Base-by-base conservation (phyloP, 1,140 invertebrate species). In the Pantala flavescens region DNA sequence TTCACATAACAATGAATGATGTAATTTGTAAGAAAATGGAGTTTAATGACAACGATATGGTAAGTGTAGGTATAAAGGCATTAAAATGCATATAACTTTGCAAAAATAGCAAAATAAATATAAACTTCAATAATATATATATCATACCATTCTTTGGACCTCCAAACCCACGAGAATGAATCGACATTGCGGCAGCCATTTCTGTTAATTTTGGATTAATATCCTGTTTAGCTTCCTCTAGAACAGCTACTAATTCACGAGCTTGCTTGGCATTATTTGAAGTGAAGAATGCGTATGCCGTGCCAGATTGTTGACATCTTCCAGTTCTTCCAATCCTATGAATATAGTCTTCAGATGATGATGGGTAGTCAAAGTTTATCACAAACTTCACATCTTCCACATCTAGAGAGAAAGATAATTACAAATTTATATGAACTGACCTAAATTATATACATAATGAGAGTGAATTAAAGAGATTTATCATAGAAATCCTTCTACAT, bases 321-420 rank as follows among this genome's bases (percentile, higher is more conserved):
- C 91, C 94, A 36, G 94, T 96, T 76, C 94, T 87, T 3, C 94
- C 94, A 82, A 96, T 96, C 76, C 94, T 88, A 80, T 96, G 94
- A 74, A 96, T 91, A 84, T 96, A 96, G 82, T 96, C 94, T 84
- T 96, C 94, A 19, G 91, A 92, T 80, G 91, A 91, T 80, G 90
- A 92, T 23, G 94, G 94, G 83, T 94, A 96, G 83, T 96, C 94
- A 86, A 91, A 93, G 85, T 96, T 96, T 82, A 96, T 93, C 76
- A 96, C 94, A 88, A 92, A 94, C 83, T 94, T 94, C 81, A 96
- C 92, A 84, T 96, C 93, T 79, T 93, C 90, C 80, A 96, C 93
- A 87, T 96, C 93, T 94, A 83, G 81, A 76, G 3, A 5, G 79
- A 82, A 23, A 77, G 16, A 3, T 24, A 71, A 70, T 5, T 2